Conservation (phyloP, 1,140 invertebrate genomes). For the Diorhabda elongata region DNA sequence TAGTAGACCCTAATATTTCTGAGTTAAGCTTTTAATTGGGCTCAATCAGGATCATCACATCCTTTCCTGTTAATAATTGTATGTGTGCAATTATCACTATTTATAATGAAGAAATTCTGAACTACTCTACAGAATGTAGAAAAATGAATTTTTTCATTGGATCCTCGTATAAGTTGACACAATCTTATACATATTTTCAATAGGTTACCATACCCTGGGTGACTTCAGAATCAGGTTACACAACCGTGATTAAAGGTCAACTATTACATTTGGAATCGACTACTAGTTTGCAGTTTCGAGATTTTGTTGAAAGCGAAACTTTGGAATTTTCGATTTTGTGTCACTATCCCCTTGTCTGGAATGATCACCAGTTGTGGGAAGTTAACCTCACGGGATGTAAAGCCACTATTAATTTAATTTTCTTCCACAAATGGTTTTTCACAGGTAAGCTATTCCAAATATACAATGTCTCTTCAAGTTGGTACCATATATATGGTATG, state of each 20-base stretch:
- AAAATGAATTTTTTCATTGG: no score
- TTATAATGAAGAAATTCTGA: no score
- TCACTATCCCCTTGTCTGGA: conserved; percentile 90
- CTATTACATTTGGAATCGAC: conserved; percentile 90
- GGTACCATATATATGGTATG: no score
- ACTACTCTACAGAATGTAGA: no score
- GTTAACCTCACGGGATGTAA: conserved; percentile 89
- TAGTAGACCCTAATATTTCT: no score
- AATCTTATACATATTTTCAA: no score
- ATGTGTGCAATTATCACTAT: no score
- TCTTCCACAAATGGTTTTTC: conserved; percentile 93
- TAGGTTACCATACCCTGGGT: conserved; percentile 93
- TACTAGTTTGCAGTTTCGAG: conserved; percentile 88
- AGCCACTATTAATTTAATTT: conserved; percentile 86
- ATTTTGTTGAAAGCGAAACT: conserved; percentile 89
- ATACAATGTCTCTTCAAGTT: no score
- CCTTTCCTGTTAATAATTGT: no score
- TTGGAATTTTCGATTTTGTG: conserved; percentile 85
- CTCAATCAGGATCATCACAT: no score
- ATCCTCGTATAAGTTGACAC: no score
- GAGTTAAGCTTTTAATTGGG: no score
- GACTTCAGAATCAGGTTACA: conserved; percentile 74
- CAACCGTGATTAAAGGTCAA: conserved; percentile 88
- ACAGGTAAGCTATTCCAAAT: conserved; percentile 56
- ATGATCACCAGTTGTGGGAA: conserved; percentile 90